Percentiles rank a stretch among this genome's conserved stretches.
Evolutionary conservation across 2,113 vertebrate species (phyloP).

Genomic region (Hyperoodon ampullatus): DNA sequence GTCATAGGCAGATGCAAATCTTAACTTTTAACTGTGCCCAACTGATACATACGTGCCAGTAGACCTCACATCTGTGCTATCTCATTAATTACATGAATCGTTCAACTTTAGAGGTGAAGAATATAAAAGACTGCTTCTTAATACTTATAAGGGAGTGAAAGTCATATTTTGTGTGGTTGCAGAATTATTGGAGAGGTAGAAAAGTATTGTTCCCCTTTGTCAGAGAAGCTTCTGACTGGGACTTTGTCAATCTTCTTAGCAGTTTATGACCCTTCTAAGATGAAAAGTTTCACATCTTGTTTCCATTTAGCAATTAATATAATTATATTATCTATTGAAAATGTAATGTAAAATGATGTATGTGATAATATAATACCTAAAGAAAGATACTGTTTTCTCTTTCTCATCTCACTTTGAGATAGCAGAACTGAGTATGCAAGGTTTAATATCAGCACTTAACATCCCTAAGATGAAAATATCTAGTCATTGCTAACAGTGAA

Average conservation of each 20-base stretch:
- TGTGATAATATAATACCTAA: not conserved
- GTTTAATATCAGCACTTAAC: not conserved
- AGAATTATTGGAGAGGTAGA: not conserved
- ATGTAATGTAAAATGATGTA: not conserved
- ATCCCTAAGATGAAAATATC: conserved; percentile 33
- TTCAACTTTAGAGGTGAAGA: conserved; percentile 26
- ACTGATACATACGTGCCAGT: not conserved
- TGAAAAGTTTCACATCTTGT: not conserved
- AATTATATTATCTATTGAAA: conserved; percentile 44
- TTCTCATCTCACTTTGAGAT: conserved; percentile 28
- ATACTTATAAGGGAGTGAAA: not conserved
- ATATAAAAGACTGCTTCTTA: not conserved
- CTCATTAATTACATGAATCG: conserved; percentile 14
- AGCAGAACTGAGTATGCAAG: conserved; percentile 20
- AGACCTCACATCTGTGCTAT: not conserved
- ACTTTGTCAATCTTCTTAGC: not conserved
- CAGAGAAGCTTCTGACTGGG: not conserved
- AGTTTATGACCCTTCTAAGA: not conserved
- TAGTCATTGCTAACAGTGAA: conserved; percentile 57
- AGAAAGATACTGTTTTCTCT: not conserved
- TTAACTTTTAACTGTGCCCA: not conserved
- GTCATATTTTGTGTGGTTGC: not conserved
- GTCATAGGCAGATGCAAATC: not conserved
- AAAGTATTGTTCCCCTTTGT: not conserved
- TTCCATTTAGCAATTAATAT: conserved; percentile 24